A percentile compares a stretch with the other conserved stretches of the same genome.
Conservation (phyloP, 1,140 invertebrate species). For the Bombus picipes region DNA sequence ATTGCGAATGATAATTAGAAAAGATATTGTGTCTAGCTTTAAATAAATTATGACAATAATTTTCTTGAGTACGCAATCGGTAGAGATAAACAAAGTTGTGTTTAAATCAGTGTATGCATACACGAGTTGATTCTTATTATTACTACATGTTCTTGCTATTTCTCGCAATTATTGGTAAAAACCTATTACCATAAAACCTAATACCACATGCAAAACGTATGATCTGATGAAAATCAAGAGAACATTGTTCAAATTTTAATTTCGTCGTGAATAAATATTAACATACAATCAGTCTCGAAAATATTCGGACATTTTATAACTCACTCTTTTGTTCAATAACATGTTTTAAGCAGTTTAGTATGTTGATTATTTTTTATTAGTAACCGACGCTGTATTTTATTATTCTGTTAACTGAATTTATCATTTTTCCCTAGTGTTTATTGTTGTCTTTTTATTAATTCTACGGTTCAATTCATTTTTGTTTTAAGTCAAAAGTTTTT, state of each 20-base stretch:
- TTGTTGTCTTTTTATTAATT: too few relatives aligned
- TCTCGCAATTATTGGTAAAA: background rate
- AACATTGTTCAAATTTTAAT: background rate
- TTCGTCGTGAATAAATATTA: background rate
- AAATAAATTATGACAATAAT: background rate
- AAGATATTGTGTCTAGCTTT: background rate
- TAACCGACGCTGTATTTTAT: too few relatives aligned
- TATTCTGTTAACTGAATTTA: too few relatives aligned
- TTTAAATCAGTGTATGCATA: background rate
- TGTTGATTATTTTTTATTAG: too few relatives aligned
- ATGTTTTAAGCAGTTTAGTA: too few relatives aligned
- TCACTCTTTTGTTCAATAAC: too few relatives aligned
- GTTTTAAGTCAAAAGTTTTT: too few relatives aligned
- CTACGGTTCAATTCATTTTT: too few relatives aligned
- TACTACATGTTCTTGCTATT: background rate
- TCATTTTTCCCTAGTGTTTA: too few relatives aligned
- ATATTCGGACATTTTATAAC: too few relatives aligned
- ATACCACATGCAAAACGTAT: background rate
- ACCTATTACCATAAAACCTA: too few relatives aligned
- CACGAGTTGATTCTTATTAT: background rate
- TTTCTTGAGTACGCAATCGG: too few relatives aligned
- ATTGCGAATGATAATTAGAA: background rate
- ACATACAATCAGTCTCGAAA: background rate
- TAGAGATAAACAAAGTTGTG: background rate
- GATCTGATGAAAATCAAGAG: background rate